Evolutionary conservation across 1,140 invertebrate genomes (phyloP).

Genomic region (Grapholita molesta): DNA sequence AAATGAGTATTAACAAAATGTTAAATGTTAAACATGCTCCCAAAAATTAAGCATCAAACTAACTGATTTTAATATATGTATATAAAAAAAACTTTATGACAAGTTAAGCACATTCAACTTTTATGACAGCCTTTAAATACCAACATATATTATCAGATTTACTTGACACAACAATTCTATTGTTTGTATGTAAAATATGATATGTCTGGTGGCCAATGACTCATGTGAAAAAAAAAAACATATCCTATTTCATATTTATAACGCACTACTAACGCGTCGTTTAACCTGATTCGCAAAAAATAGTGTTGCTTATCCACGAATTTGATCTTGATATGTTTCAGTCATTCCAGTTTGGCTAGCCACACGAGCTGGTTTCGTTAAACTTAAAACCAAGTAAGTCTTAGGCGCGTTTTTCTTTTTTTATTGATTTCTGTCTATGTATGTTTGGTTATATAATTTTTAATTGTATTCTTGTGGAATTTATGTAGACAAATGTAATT

Average conservation of each 20-base stretch:
- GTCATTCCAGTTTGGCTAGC: conserved; percentile 6
- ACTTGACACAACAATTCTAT: neutral
- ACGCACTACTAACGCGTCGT: neutral
- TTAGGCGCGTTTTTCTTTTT: neutral
- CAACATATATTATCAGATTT: neutral
- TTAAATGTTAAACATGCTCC: no score
- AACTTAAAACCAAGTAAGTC: neutral
- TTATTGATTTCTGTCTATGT: neutral
- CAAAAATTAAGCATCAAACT: neutral
- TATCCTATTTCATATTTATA: neutral
- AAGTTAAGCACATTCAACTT: neutral
- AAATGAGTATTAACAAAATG: no score
- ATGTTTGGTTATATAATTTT: no score
- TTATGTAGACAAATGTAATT: no score
- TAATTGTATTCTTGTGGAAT: no score
- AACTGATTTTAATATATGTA: neutral
- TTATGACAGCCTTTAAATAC: neutral
- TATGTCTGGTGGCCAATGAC: neutral
- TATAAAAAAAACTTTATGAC: neutral
- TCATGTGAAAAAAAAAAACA: neutral
- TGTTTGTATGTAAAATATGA: neutral
- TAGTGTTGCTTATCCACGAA: neutral
- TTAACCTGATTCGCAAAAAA: neutral
- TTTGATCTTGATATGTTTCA: conserved; percentile 3
- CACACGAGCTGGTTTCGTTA: neutral